These are phyloP conservation scores for Engystomops pustulosus DNA, from an alignment of 2,113 vertebrate genomes.

Conservation along the genomic window DNA sequence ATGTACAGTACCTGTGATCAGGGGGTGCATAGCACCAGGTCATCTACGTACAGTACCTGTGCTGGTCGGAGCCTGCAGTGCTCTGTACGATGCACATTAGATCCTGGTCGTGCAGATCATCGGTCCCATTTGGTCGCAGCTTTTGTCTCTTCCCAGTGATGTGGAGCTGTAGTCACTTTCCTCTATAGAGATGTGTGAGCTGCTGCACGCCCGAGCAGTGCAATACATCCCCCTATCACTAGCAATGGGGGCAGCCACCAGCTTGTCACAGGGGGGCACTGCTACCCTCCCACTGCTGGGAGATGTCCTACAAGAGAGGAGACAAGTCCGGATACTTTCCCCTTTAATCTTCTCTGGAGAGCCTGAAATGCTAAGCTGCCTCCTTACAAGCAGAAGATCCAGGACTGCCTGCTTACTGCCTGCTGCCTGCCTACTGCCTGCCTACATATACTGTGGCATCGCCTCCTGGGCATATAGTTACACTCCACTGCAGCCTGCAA, in stretches of 20 bases:
- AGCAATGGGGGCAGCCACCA: slow-evolving; percentile 23
- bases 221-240: slow-evolving; percentile 50
- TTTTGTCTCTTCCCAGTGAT: slow-evolving; percentile 50
- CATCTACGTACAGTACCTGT: not conserved
- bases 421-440: not conserved
- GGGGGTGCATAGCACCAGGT: too few species aligned
- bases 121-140: slow-evolving; percentile 42
- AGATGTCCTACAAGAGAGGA: not conserved
- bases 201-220: slow-evolving; percentile 65
- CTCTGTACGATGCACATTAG: not conserved
- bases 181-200: slow-evolving; percentile 58
- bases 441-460: not conserved
- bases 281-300: slow-evolving; percentile 46
- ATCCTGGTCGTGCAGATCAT: not conserved
- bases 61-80: not conserved
- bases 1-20: not conserved
- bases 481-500: too few species aligned
- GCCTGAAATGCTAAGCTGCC: not conserved
- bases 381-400: not conserved
- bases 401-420: not conserved
- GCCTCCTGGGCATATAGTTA: not conserved
- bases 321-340: not conserved
- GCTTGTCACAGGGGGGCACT: not conserved
- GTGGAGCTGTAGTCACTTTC: slow-evolving; percentile 12
- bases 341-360: slow-evolving; percentile 11